phyloP scores from a whole-genome alignment of 1,140 invertebrate genomes.

The Drosophila nannoptera region DNA sequence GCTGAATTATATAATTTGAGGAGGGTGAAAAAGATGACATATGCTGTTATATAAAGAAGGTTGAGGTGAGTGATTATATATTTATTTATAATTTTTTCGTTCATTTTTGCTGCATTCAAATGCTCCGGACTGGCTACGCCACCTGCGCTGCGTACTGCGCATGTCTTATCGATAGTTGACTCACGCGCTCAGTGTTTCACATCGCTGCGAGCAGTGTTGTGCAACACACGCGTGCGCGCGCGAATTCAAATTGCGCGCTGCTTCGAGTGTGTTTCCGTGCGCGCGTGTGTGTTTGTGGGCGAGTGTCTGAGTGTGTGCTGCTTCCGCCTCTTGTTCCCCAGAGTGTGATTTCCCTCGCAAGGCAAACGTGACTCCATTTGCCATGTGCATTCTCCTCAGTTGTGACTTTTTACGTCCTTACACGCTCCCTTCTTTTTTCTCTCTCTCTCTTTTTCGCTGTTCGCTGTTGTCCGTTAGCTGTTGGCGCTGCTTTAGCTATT shows the following conservation, averaged over 20 bases:
- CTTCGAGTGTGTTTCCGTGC: conserved; percentile 6
- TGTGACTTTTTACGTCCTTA: conserved; percentile 35
- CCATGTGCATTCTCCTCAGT: conserved; percentile 46
- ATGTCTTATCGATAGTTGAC: conserved; percentile 13
- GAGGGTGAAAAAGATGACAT: neutral
- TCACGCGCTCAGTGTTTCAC: neutral
- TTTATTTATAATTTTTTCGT: neutral
- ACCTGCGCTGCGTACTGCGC: conserved; percentile 1
- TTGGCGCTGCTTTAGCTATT: conserved; percentile 28
- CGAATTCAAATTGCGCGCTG: conserved; percentile 18
- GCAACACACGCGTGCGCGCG: neutral
- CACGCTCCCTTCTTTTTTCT: conserved; percentile 7
- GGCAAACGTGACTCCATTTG: conserved; percentile 64
- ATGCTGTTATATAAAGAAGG: no score
- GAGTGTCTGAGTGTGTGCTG: neutral
- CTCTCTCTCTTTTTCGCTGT: no score
- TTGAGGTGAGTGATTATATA: no score
- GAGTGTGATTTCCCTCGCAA: conserved; percentile 41
- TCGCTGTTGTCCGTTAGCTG: conserved; percentile 5
- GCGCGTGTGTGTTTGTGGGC: neutral
- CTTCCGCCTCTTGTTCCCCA: conserved; percentile 27
- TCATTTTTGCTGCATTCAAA: no score
- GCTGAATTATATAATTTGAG: neutral
- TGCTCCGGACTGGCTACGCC: neutral
- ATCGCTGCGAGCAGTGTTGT: neutral